Evolutionary conservation across 1,140 invertebrate genomes (phyloP).

Genomic region (Micrasema longulum): DNA sequence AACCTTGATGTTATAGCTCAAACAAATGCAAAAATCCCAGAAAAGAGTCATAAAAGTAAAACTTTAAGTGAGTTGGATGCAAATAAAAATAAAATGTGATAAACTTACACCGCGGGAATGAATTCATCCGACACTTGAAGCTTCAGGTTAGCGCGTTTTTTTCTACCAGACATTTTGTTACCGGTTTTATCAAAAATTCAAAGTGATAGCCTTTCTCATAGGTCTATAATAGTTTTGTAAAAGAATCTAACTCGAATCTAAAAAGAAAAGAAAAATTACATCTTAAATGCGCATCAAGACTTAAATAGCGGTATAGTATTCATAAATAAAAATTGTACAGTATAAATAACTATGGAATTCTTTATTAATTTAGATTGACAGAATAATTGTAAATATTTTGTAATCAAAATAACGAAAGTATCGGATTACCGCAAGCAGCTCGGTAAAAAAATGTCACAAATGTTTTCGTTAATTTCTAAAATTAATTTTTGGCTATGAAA

Average conservation of each 20-base stretch:
- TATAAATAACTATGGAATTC: not conserved
- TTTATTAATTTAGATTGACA: conserved; percentile 4
- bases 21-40: too few species aligned
- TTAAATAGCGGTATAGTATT: too few species aligned
- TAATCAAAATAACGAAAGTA: conserved; percentile 39
- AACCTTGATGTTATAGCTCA: too few species aligned
- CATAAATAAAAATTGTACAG: too few species aligned
- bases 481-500: conserved; percentile 17
- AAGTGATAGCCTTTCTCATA: conserved; percentile 31
- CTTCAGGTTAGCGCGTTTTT: conserved; percentile 61
- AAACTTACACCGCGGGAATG: conserved; percentile 62
- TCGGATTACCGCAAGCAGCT: conserved; percentile 36
- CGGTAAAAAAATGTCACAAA: conserved; percentile 36
- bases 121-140: conserved; percentile 65
- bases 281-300: conserved; percentile 1
- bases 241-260: conserved; percentile 20
- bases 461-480: conserved; percentile 14
- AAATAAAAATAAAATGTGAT: not conserved
- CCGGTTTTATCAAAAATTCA: conserved; percentile 34
- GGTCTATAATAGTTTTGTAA: conserved; percentile 24
- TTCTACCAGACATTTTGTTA: conserved; percentile 53
- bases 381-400: conserved; percentile 32
- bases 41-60: too few species aligned
- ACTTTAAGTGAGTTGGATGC: conserved; percentile 5
- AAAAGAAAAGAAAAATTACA: conserved; percentile 32